Evolutionary conservation across 2,797 vertebrate genomes (phyloP).

Genomic region (Gymnodraco acuticeps): DNA sequence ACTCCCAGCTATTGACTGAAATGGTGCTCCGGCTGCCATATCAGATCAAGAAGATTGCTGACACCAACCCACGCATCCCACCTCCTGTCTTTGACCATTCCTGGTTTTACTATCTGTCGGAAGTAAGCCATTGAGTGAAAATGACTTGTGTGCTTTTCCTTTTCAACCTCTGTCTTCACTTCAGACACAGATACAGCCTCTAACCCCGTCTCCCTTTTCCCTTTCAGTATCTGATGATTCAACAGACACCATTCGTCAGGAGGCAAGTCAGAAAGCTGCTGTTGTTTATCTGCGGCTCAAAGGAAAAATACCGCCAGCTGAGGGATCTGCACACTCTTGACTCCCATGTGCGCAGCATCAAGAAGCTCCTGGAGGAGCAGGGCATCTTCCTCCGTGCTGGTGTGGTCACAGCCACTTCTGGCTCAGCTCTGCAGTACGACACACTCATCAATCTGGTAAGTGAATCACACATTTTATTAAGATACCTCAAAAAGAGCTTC

Average conservation of each 20-base stretch:
- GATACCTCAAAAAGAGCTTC: background rate
- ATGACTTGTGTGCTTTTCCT: background rate
- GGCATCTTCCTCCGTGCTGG: conserved; percentile 96
- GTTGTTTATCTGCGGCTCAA: conserved; percentile 98
- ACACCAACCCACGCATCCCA: conserved; percentile 94
- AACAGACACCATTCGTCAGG: conserved; percentile 97
- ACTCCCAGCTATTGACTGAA: conserved; percentile 97
- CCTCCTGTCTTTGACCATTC: conserved; percentile 98
- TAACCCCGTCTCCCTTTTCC: conserved; percentile 11
- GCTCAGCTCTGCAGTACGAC: conserved; percentile 97
- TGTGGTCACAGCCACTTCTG: conserved; percentile 95
- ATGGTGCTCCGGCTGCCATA: conserved; percentile 98
- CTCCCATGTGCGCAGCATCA: conserved; percentile 95
- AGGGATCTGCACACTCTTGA: conserved; percentile 97
- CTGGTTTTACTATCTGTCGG: conserved; percentile 98
- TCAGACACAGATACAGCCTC: background rate
- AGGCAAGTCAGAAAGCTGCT: conserved; percentile 97
- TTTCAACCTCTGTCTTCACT: background rate
- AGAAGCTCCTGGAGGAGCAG: conserved; percentile 97
- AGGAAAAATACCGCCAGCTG: conserved; percentile 98
- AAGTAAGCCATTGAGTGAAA: conserved; percentile 80
- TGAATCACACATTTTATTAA: background rate
- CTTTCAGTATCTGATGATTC: conserved; percentile 97
- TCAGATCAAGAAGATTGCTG: conserved; percentile 99
- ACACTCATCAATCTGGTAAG: conserved; percentile 96